Evolutionary conservation across 2,113 vertebrate species (phyloP).

Genomic region (Catharus fuscescens): DNA sequence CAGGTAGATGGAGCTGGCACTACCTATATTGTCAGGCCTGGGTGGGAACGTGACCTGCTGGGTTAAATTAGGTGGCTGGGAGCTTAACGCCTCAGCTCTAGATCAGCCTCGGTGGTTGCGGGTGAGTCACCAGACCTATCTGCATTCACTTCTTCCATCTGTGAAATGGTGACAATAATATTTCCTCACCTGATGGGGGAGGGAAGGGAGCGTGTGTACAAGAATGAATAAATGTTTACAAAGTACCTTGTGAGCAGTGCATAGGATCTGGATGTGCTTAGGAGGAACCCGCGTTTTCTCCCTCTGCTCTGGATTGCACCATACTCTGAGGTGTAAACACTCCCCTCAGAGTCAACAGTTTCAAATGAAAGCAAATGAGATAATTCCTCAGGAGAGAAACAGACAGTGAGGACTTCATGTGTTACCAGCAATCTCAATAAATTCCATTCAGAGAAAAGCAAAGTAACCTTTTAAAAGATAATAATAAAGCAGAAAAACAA

Average conservation of each 20-base stretch:
- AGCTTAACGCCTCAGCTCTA: slow-evolving; percentile 28
- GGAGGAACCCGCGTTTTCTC: neutral
- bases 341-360: slow-evolving; percentile 27
- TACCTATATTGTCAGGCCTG: neutral
- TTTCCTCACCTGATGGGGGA: slow-evolving; percentile 12
- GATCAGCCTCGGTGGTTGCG: neutral
- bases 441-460: slow-evolving; percentile 60
- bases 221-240: slow-evolving; percentile 48
- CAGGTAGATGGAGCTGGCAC: neutral
- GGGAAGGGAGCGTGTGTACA: slow-evolving; percentile 10
- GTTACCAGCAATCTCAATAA: slow-evolving; percentile 54
- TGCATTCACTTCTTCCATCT: slow-evolving; percentile 50
- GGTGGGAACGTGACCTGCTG: slow-evolving; percentile 54
- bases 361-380: slow-evolving; percentile 33
- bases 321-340: slow-evolving; percentile 16
- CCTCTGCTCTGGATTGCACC: neutral
- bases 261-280: neutral
- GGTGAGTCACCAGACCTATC: slow-evolving; percentile 37
- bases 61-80: slow-evolving; percentile 34
- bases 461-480: slow-evolving; percentile 69
- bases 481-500: slow-evolving; percentile 67
- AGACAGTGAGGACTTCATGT: neutral
- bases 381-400: slow-evolving; percentile 40
- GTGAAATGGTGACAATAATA: slow-evolving; percentile 38
- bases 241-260: neutral